These are phyloP conservation scores for Neolamprologus longior DNA, from an alignment of 2,113 vertebrate genomes.

Conservation along the genomic window DNA sequence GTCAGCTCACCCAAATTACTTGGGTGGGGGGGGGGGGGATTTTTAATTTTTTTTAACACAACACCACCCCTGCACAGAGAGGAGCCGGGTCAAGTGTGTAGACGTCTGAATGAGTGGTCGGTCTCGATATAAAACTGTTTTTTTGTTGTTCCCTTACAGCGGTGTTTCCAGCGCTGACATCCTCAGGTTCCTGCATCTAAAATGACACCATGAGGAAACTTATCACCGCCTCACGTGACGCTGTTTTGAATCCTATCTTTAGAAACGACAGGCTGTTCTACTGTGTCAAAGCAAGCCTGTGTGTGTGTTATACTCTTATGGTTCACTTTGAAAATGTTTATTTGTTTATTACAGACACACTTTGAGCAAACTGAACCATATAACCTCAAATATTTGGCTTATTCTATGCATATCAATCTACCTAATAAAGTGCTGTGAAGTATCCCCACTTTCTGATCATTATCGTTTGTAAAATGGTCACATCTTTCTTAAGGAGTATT, in stretches of 20 bases:
- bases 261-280: neutral
- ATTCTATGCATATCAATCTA: no score
- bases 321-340: neutral
- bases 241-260: neutral
- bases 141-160: neutral
- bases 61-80: neutral
- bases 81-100: neutral
- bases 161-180: accelerated
- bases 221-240: neutral
- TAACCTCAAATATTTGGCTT: no score
- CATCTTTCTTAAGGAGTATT: no score
- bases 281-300: neutral
- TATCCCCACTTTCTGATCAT: no score
- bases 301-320: neutral
- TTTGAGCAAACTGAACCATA: no score
- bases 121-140: accelerated
- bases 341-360: neutral
- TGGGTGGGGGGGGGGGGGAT: no score
- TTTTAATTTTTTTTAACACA: accelerated
- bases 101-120: neutral
- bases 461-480: no score
- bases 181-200: neutral
- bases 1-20: neutral
- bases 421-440: no score
- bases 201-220: neutral